These are phyloP conservation scores for Timandra comae DNA, from an alignment of 2,888 invertebrate genomes.

Conservation along the genomic window DNA sequence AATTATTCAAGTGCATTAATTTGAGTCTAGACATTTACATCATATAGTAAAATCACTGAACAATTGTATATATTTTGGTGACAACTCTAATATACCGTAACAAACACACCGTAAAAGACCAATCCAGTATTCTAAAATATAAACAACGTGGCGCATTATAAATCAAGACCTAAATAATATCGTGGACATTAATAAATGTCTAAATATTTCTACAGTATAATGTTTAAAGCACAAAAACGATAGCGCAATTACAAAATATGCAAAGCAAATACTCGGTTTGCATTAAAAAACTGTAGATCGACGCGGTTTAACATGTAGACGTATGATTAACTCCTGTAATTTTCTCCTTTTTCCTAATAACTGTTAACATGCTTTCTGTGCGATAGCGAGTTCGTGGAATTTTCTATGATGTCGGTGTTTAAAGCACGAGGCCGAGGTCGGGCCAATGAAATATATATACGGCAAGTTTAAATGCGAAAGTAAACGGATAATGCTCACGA, in stretches of 20 bases:
- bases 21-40: too few relatives aligned
- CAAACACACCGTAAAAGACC: too few relatives aligned
- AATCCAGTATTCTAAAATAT: too few relatives aligned
- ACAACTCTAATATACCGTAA: too few relatives aligned
- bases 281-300: slow-evolving; percentile 22
- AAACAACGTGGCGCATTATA: too few relatives aligned
- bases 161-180: too few relatives aligned
- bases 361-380: slow-evolving; percentile 32
- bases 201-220: not conserved
- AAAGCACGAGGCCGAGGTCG: not conserved
- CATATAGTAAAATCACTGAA: too few relatives aligned
- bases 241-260: slow-evolving; percentile 12
- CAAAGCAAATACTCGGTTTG: slow-evolving; percentile 4
- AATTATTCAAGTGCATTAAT: too few relatives aligned
- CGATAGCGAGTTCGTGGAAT: slow-evolving; percentile 33
- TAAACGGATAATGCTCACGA: slow-evolving; percentile 7
- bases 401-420: slow-evolving; percentile 23
- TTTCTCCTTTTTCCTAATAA: slow-evolving; percentile 39
- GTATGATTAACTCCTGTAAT: slow-evolving; percentile 43
- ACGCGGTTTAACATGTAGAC: slow-evolving; percentile 35
- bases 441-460: too few relatives aligned
- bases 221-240: not conserved
- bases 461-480: slow-evolving; percentile 1
- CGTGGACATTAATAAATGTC: too few relatives aligned
- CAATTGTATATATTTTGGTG: too few relatives aligned